Evolutionary conservation across 2,797 vertebrate species (phyloP), one percentile per base, ranked within the genome.

Genomic region (Lerista edwardsae): DNA sequence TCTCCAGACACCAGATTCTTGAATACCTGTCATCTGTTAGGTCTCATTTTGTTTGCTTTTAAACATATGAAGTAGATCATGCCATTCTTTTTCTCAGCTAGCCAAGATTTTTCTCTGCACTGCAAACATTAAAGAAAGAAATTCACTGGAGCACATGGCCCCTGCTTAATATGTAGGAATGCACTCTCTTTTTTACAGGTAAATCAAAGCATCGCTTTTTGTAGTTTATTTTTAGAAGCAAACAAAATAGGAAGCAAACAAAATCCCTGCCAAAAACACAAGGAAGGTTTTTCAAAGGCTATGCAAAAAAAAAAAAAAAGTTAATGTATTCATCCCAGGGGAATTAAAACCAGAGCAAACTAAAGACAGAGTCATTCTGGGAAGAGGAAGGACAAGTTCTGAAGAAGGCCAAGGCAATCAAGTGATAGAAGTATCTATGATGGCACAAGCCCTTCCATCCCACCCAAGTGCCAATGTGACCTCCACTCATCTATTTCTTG

Each of bases 141-240:
- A 87, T 71, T 68, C 51, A 1, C 39, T 86, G 62, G 64, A 17
- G 17, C 51, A 84, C 29, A 25, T 44, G 27, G 84, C 59, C 84
- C n/a, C 3, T 17, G 84, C 51, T 84, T 79, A 73, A 75, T n/a
- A 39, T 14, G 44, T 36, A 89, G 25, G 6, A 80, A 80, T 0
- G 0, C 1, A 62, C 5, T 10, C 3, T 41, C 62, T 19, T 75
- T 8, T 84, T 67, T 85, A 74, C 57, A 61, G 36, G 27, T 87
- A 21, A 77, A 77, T 89, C 87, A 79, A 80, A 84, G 79, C 62
- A 31, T 67, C 4, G 67, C 17, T 47, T 25, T 74, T 84, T 55
- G 3, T 11, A 34, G 12, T 29, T 75, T 75, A 57, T 47, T 91
- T 92, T 88, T 72, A 85, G 51, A 89, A 57, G 25, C 6, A 84